These are phyloP conservation scores for Picathartes gymnocephalus DNA, from an alignment of 2,113 vertebrate species.

Conservation along the genomic window DNA sequence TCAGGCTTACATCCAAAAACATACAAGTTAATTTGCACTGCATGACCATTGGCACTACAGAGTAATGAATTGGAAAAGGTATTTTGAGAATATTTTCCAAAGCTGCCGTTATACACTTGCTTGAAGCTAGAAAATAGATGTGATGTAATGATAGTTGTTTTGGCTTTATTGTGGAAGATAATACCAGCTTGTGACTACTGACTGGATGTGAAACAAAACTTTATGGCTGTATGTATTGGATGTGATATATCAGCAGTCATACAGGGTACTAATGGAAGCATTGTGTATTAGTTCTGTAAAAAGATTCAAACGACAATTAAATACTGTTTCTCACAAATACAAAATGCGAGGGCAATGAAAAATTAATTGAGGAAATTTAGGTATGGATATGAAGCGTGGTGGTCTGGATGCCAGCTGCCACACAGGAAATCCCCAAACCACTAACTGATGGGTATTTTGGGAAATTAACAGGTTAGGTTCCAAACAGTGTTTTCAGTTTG, in stretches of 20 bases:
- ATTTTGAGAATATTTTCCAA: neutral
- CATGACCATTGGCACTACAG: neutral
- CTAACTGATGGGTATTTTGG: neutral
- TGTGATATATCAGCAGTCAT: neutral
- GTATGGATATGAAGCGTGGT: neutral
- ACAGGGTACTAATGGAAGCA: neutral
- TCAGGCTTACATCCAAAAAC: neutral
- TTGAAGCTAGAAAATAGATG: neutral
- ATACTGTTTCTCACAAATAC: neutral
- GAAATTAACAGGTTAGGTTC: neutral
- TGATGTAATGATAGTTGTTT: neutral
- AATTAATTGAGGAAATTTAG: neutral
- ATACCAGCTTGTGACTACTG: neutral
- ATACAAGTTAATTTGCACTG: neutral
- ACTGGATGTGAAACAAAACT: neutral
- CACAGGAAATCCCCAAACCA: neutral
- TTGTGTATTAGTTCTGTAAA: neutral
- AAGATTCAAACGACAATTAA: neutral
- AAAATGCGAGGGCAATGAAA: neutral
- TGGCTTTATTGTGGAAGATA: neutral
- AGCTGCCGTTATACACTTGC: neutral
- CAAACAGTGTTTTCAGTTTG: neutral
- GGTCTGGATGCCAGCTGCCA: neutral
- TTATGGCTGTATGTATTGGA: neutral
- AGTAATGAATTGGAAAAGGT: neutral